Evolutionary conservation across 2,113 vertebrate genomes (phyloP).

Genomic region (Tamias sibiricus): DNA sequence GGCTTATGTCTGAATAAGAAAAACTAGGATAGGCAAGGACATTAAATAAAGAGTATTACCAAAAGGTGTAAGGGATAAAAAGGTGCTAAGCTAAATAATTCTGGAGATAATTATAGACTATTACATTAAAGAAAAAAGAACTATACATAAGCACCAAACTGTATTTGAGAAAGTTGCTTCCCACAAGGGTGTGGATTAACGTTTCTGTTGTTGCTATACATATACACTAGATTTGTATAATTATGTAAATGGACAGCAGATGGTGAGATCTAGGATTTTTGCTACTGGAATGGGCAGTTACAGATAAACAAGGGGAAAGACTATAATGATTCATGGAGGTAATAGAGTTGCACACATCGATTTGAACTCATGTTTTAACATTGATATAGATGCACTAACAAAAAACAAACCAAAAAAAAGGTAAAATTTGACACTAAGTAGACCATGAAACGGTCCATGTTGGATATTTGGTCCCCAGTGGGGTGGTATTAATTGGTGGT

Average conservation of each 20-base stretch:
- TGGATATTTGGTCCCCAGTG: neutral
- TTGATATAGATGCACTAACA: neutral
- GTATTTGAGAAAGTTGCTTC: neutral
- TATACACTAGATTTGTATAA: neutral
- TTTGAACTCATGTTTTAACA: neutral
- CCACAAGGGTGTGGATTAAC: neutral
- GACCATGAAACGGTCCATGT: neutral
- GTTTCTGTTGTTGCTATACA: neutral
- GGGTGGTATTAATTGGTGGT: neutral
- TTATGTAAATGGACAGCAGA: neutral
- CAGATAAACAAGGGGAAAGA: slow-evolving; percentile 7
- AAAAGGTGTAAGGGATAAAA: neutral
- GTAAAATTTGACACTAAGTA: neutral
- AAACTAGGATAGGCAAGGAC: neutral
- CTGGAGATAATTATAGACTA: neutral
- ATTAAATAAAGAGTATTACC: neutral
- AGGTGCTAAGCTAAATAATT: slow-evolving; percentile 5
- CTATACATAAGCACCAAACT: neutral
- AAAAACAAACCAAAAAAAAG: neutral
- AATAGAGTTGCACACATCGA: neutral
- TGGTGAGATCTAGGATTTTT: neutral
- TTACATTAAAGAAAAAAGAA: slow-evolving; percentile 4
- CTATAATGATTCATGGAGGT: neutral
- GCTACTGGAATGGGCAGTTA: neutral
- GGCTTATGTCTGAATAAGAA: neutral